Conservation (phyloP, 2,888 invertebrate species). For the Pristionchus fissidentatus region DNA sequence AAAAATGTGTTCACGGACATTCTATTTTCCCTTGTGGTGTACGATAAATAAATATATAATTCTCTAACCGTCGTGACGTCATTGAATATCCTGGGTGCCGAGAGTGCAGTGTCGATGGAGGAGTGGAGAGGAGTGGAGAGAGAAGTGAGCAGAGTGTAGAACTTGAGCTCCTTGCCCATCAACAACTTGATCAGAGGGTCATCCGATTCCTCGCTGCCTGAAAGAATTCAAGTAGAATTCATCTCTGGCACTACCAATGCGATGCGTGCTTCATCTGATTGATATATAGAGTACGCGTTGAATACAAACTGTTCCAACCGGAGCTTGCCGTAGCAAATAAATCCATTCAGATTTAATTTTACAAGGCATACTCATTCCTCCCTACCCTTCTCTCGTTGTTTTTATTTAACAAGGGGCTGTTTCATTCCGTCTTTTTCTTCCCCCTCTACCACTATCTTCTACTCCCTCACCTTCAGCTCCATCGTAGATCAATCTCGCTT, state of each 20-base stretch:
- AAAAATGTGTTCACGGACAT: too few species aligned
- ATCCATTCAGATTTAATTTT: too few species aligned
- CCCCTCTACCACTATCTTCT: too few species aligned
- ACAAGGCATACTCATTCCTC: too few species aligned
- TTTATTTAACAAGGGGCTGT: background rate
- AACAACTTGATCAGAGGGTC: constrained; percentile 66
- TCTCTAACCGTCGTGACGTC: constrained; percentile 47
- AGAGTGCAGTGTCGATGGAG: constrained; percentile 57
- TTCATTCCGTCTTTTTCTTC: too few species aligned
- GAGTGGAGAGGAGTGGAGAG: constrained; percentile 58
- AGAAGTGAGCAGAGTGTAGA: constrained; percentile 57
- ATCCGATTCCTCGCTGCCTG: constrained; percentile 49
- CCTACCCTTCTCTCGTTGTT: constrained; percentile 44
- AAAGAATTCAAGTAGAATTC: background rate
- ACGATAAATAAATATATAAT: background rate
- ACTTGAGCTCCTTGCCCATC: constrained; percentile 59
- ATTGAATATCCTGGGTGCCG: constrained; percentile 56
- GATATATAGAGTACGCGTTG: background rate
- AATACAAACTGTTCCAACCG: too few species aligned
- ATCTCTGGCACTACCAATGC: constrained; percentile 20
- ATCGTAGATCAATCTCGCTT: constrained; percentile 56
- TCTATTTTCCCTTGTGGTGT: background rate
- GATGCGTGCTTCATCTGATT: background rate
- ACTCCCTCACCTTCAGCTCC: constrained; percentile 54
- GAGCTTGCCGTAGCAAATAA: too few species aligned